Conservation (phyloP, 2,888 invertebrate genomes). For the Drosophila histrio region DNA sequence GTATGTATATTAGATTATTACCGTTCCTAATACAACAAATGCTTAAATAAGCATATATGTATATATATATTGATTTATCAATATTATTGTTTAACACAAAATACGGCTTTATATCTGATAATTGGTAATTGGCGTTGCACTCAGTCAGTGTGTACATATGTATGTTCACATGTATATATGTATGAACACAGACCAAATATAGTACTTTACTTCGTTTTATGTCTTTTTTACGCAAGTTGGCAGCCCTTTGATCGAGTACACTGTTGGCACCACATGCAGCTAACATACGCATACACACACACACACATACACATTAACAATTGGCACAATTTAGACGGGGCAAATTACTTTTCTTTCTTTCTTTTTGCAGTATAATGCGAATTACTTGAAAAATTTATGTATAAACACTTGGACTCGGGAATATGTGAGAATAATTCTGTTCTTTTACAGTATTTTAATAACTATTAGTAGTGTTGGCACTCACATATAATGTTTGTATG, state of each 20-base stretch:
- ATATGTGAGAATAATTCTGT: background rate
- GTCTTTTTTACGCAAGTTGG: conserved; percentile 39
- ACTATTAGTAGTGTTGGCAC: conserved; percentile 41
- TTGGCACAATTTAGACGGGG: background rate
- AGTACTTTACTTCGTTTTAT: conserved; percentile 19
- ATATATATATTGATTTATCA: conserved; percentile 6
- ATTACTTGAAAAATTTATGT: background rate
- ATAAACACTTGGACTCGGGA: background rate
- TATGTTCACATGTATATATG: conserved; percentile 14
- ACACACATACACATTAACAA: conserved; percentile 2
- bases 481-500: conserved; percentile 38
- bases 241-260: conserved; percentile 18
- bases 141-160: conserved; percentile 16
- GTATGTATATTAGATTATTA: background rate
- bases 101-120: conserved; percentile 8
- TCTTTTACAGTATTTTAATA: background rate
- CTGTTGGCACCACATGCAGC: conserved; percentile 21
- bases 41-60: background rate
- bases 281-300: conserved; percentile 2
- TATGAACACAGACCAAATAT: conserved; percentile 23
- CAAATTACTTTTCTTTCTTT: background rate
- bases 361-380: background rate
- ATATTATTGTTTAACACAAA: background rate
- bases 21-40: background rate
- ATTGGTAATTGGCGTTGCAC: conserved; percentile 9